A percentile compares a stretch with the other conserved stretches of the same genome.
Evolutionary conservation across 2,888 invertebrate species (phyloP).

Genomic region (Alloplasta piceator): DNA sequence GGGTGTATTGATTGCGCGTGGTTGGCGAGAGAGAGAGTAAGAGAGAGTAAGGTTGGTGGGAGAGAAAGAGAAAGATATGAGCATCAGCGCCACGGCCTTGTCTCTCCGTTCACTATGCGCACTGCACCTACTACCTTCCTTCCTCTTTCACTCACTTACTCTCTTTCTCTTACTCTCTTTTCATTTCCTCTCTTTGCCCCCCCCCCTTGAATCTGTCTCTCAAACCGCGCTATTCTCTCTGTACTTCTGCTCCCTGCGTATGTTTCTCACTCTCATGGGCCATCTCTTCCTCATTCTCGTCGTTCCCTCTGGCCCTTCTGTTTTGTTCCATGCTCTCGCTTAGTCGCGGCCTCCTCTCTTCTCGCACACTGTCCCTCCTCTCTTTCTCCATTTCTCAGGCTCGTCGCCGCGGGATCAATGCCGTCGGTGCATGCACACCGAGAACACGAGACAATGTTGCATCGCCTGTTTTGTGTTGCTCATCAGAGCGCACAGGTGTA

Average conservation of each 20-base stretch:
- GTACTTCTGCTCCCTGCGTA: constrained; percentile 29
- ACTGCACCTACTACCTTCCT: constrained; percentile 50
- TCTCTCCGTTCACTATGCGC: constrained; percentile 65
- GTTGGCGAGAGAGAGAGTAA: constrained; percentile 72
- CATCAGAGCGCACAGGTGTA: background rate
- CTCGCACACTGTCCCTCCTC: constrained; percentile 31
- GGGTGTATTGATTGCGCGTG: constrained; percentile 80
- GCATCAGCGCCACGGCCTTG: constrained; percentile 70
- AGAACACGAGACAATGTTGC: constrained; percentile 65
- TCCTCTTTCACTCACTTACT: constrained; percentile 34
- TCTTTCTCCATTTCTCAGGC: constrained; percentile 36
- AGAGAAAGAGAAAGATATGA: constrained; percentile 63
- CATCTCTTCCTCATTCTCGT: constrained; percentile 47
- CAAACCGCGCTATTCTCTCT: constrained; percentile 5
- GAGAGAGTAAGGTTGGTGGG: constrained; percentile 41
- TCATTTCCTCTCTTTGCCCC: constrained; percentile 8
- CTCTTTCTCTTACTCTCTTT: constrained; percentile 24
- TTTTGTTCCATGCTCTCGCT: constrained; percentile 50
- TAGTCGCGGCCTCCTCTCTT: constrained; percentile 35
- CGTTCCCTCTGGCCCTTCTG: constrained; percentile 52
- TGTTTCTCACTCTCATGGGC: constrained; percentile 35
- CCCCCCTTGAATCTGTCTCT: constrained; percentile 16
- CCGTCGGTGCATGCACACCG: constrained; percentile 69
- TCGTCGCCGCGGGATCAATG: constrained; percentile 70
- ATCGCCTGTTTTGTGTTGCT: constrained; percentile 6